Evolutionary conservation across 2,888 invertebrate genomes (phyloP).

Genomic region (Pachymerium ferrugineum): DNA sequence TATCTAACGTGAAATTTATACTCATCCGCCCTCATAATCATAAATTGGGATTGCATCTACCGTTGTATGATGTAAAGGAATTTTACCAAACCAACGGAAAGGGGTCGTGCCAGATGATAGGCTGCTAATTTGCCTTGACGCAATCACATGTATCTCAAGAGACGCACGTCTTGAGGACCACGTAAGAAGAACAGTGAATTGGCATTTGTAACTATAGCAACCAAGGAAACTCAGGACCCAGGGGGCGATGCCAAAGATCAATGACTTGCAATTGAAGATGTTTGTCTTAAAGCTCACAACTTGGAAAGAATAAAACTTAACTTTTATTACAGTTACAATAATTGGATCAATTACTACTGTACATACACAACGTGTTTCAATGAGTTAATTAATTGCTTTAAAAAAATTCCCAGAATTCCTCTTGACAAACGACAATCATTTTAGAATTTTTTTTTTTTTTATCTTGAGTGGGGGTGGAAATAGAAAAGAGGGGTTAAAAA

Average conservation of each 20-base stretch:
- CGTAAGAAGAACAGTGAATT: constrained; percentile 6
- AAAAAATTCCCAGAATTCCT: neutral
- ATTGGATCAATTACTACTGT: neutral
- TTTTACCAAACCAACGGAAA: neutral
- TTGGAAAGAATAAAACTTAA: neutral
- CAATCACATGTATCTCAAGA: neutral
- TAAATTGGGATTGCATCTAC: constrained; percentile 5
- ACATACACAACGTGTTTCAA: neutral
- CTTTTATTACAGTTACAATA: too few species aligned
- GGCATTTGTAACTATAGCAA: constrained; percentile 19
- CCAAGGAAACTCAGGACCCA: constrained; percentile 14
- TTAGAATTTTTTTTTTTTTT: neutral
- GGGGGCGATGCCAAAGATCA: constrained; percentile 20
- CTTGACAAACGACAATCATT: constrained; percentile 15
- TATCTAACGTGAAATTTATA: constrained; percentile 27
- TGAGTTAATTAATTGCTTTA: neutral
- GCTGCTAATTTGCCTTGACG: constrained; percentile 16
- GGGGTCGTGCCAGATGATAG: constrained; percentile 10
- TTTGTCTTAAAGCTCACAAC: constrained; percentile 7
- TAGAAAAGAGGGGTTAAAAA: neutral
- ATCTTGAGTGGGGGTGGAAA: neutral
- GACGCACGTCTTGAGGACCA: neutral
- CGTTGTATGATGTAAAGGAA: neutral
- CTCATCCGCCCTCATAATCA: constrained; percentile 10
- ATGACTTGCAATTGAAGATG: constrained; percentile 15